Evolutionary conservation across 2,113 vertebrate genomes (phyloP).

Genomic region (Pitta sordida): DNA sequence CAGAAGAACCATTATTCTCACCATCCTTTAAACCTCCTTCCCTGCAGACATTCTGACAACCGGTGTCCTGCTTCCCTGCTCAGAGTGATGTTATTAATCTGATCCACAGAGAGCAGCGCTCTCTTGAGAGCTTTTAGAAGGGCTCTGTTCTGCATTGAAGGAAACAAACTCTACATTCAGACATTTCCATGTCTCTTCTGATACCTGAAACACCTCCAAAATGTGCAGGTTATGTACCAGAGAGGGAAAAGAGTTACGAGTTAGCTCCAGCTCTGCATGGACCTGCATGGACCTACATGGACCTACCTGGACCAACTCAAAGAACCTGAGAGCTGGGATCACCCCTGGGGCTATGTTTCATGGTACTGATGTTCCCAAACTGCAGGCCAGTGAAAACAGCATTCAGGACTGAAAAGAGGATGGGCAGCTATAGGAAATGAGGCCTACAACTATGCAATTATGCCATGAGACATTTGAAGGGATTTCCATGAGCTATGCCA

Average conservation of each 20-base stretch:
- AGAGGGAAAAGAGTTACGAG: background rate
- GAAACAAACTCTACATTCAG: background rate
- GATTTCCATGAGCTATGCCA: background rate
- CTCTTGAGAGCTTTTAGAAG: background rate
- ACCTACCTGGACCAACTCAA: too few species aligned
- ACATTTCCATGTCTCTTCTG: background rate
- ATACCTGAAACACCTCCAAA: background rate
- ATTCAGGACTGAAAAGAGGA: background rate
- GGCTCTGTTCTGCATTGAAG: background rate
- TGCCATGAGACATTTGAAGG: background rate
- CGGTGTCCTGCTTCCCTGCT: rapidly evolving
- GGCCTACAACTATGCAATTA: background rate
- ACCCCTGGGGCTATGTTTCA: background rate
- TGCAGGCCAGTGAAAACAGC: background rate
- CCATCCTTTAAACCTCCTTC: background rate
- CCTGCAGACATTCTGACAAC: background rate
- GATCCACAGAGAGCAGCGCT: background rate
- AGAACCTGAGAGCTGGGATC: background rate
- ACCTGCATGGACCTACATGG: background rate
- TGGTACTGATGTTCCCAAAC: background rate
- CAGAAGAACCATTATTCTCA: background rate
- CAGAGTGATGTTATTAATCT: background rate
- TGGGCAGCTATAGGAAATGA: background rate
- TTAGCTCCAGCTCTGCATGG: background rate
- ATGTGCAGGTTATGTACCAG: background rate